Conservation (phyloP, 2,113 vertebrate species). For the Hiodon alosoides region DNA sequence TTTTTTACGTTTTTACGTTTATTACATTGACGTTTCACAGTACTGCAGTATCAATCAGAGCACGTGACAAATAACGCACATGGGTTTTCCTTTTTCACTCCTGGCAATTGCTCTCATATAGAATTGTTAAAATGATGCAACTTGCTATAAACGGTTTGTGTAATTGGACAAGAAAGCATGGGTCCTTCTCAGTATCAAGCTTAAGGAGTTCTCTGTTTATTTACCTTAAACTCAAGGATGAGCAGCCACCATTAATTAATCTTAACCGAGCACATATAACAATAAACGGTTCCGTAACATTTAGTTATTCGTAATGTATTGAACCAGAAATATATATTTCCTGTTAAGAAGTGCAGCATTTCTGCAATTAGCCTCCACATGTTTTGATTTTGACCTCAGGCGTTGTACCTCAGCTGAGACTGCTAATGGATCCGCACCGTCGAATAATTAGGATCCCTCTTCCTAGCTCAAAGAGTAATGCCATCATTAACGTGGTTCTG, state of each 20-base stretch:
- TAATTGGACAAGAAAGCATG: slow-evolving; percentile 1
- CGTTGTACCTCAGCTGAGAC: background rate
- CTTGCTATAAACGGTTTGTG: background rate
- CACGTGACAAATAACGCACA: too few relatives aligned
- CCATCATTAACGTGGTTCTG: background rate
- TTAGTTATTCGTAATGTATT: background rate
- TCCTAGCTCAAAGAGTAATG: background rate
- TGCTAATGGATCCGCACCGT: background rate
- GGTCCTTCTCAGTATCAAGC: slow-evolving; percentile 39
- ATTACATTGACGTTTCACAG: too few relatives aligned
- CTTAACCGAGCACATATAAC: slow-evolving; percentile 39
- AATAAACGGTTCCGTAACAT: slow-evolving; percentile 32
- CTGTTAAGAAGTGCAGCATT: background rate
- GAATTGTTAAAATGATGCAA: too few relatives aligned
- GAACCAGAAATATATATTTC: background rate
- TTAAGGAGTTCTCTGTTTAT: slow-evolving; percentile 43
- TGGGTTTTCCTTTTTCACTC: too few relatives aligned
- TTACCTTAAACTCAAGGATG: slow-evolving; percentile 44
- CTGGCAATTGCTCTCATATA: too few relatives aligned
- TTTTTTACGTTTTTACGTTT: too few relatives aligned
- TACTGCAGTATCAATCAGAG: too few relatives aligned
- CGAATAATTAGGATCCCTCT: background rate
- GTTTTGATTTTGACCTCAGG: background rate
- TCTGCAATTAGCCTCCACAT: background rate
- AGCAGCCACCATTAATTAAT: slow-evolving; percentile 54